Conservation (phyloP, 2,888 invertebrate genomes). For the Ectropis crepuscularia region DNA sequence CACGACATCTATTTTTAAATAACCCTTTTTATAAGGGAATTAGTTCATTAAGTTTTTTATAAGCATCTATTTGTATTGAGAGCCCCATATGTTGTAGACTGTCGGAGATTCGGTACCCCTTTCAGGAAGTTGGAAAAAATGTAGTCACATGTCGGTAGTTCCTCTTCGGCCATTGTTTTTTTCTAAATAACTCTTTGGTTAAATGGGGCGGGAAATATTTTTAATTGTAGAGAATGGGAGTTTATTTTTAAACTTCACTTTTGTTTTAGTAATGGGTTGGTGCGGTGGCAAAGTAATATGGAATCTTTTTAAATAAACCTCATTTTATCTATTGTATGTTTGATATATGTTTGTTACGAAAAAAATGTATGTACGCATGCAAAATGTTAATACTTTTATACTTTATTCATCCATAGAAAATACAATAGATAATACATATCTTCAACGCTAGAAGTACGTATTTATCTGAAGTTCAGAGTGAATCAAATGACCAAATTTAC, state of each 20-base stretch:
- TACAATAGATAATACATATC: too few species aligned
- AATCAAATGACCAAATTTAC: too few species aligned
- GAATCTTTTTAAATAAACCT: too few species aligned
- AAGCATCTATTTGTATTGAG: constrained; percentile 69
- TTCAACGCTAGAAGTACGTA: too few species aligned
- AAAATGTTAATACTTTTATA: too few species aligned
- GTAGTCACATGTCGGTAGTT: constrained; percentile 41
- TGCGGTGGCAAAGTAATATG: too few species aligned
- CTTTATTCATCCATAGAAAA: too few species aligned
- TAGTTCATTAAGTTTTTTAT: constrained; percentile 82
- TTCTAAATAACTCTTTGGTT: constrained; percentile 35
- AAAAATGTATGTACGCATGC: too few species aligned
- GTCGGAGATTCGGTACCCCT: constrained; percentile 54
- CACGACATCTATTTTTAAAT: constrained; percentile 69
- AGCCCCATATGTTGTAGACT: constrained; percentile 62
- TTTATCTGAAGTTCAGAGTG: too few species aligned
- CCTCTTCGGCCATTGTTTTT: constrained; percentile 40
- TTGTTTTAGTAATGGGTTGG: not conserved
- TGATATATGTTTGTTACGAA: too few species aligned
- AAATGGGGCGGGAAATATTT: constrained; percentile 54
- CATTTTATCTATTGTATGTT: too few species aligned
- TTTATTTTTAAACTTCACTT: constrained; percentile 6
- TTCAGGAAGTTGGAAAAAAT: constrained; percentile 57
- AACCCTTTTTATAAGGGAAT: constrained; percentile 83
- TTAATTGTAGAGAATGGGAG: constrained; percentile 50